These are phyloP conservation scores for Sitta carolinensis DNA, from an alignment of 2,797 vertebrate species.

Conservation along the genomic window DNA sequence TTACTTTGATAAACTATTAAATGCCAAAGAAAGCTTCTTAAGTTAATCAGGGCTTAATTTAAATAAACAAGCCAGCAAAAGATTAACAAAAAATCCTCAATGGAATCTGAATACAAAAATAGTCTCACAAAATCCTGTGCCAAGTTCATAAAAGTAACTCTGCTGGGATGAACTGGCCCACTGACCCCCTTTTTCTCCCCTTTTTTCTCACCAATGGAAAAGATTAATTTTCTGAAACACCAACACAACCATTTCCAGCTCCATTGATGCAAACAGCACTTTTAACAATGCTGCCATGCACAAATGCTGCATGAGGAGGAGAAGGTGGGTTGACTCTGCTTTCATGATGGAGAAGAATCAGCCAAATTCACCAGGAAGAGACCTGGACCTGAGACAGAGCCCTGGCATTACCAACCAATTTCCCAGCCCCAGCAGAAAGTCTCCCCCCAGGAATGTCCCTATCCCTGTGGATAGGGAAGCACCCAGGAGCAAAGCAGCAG, in stretches of 20 bases:
- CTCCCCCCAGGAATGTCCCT: background rate
- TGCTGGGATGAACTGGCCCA: background rate
- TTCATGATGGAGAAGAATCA: background rate
- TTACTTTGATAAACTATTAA: background rate
- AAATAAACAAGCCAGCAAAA: constrained; percentile 25
- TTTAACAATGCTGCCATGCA: background rate
- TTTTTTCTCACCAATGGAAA: background rate
- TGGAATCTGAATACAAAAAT: background rate
- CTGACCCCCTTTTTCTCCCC: background rate
- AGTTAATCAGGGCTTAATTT: constrained; percentile 48
- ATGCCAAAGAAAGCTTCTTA: constrained; percentile 50
- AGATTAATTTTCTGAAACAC: background rate
- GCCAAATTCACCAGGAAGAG: background rate
- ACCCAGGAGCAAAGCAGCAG: background rate
- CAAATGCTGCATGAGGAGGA: background rate
- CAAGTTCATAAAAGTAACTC: background rate
- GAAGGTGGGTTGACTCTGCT: background rate
- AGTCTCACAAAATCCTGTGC: background rate
- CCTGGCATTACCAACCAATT: accelerated
- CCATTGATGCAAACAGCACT: background rate
- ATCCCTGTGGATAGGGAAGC: accelerated
- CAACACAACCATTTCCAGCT: background rate
- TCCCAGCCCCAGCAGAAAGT: background rate
- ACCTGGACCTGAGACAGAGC: background rate
- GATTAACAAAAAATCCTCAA: constrained; percentile 6